phyloP scores from a whole-genome alignment of 2,888 invertebrate genomes.

The Xanthia icteritia region DNA sequence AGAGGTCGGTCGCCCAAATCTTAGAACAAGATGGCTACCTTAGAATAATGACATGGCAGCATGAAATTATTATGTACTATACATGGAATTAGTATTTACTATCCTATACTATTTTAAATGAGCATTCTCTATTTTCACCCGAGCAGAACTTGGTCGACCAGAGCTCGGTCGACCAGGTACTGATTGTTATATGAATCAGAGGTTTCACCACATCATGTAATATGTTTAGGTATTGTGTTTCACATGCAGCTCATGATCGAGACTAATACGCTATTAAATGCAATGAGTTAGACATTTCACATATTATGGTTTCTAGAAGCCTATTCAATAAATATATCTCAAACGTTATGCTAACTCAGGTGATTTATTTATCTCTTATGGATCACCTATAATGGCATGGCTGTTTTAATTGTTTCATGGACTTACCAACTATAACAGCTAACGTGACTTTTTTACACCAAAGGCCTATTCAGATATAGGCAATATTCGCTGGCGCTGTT shows the following conservation, averaged over 20 bases:
- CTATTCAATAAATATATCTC: not conserved
- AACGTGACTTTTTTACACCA: not conserved
- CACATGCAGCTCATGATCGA: conserved; percentile 12
- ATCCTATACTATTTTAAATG: too few relatives aligned
- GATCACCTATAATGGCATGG: not conserved
- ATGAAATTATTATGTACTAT: too few relatives aligned
- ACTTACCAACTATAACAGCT: not conserved
- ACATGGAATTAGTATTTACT: too few relatives aligned
- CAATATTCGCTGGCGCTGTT: not conserved
- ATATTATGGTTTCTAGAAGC: conserved; percentile 4
- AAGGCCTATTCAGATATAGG: not conserved
- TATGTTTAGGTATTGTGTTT: conserved; percentile 14
- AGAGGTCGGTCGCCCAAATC: too few relatives aligned
- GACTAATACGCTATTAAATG: conserved; percentile 1
- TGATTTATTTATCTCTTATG: not conserved
- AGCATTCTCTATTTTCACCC: too few relatives aligned
- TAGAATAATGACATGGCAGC: too few relatives aligned
- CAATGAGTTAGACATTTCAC: not conserved
- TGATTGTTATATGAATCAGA: conserved; percentile 18
- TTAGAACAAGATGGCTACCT: too few relatives aligned
- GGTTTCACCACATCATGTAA: not conserved
- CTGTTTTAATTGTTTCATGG: not conserved
- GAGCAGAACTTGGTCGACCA: too few relatives aligned
- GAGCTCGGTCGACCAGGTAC: not conserved
- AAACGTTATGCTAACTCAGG: not conserved